phyloP scores from a whole-genome alignment of 2,113 vertebrate genomes.

The Galemys pyrenaicus region DNA sequence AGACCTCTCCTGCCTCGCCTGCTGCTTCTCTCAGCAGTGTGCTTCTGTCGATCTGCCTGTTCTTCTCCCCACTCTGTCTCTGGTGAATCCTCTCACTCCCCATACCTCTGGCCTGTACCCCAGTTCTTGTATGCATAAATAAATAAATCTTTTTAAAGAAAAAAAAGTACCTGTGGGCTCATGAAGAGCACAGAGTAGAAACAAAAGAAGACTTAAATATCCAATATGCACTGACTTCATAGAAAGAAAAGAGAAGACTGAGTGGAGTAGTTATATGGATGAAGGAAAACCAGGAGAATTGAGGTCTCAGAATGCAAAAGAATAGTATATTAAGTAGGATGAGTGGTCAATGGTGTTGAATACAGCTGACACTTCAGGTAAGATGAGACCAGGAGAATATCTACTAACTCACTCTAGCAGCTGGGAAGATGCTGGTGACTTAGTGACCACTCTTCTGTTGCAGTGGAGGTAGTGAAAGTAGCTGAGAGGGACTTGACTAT shows the following conservation, averaged over 20 bases:
- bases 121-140: too few species aligned
- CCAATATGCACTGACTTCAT: not conserved
- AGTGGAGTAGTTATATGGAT: not conserved
- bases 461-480: not conserved
- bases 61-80: too few species aligned
- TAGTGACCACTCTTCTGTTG: not conserved
- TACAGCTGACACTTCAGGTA: not conserved
- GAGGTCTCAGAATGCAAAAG: not conserved
- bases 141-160: too few species aligned
- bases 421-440: not conserved
- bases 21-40: too few species aligned
- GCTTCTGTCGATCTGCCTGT: too few species aligned
- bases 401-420: not conserved
- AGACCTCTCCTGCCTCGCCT: too few species aligned
- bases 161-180: not conserved
- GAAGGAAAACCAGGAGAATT: not conserved
- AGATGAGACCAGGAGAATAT: not conserved
- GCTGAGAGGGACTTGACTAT: not conserved
- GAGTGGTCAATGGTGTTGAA: not conserved
- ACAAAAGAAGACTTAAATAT: slow-evolving; percentile 33
- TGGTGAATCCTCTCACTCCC: too few species aligned
- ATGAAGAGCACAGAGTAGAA: not conserved
- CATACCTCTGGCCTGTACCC: too few species aligned
- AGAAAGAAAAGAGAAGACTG: not conserved
- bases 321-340: not conserved